Base-by-base conservation (phyloP, 2,888 invertebrate species). In the Mythimna ferrago region DNA sequence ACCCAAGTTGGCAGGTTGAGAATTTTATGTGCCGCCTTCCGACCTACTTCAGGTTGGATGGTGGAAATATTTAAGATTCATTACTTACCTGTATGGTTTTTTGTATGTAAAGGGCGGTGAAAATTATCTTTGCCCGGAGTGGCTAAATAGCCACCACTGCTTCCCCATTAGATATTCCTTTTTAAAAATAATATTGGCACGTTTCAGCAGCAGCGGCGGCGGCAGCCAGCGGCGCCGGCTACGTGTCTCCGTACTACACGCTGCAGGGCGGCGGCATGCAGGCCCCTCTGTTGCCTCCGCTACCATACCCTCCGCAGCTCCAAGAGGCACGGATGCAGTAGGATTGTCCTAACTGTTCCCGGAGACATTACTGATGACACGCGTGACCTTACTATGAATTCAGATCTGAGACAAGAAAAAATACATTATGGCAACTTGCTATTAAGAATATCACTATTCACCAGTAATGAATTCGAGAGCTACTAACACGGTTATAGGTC, bases 301-400 rank as follows among this genome's bases (percentile, higher is more conserved):
- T 97, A 48, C 94, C 97, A 14, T 97, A 97, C 89, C 97, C 97
- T n/a, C 97, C 97, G 64, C 97, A 97, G 74, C 97, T 98, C 74
- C 98, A 98, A 93, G 98, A 98, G 93, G 98, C 98, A 63, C 96
- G 98, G 90, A 97, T 98, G 95, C 98, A 98, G 94, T 98, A 97
- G 93, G 86, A 80, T 72, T 65, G 73, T 79, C 69, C 56, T 68
- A 41, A 67, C 66, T 70, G 73, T 70, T 74, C 73, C 65, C 80
- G 78, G 67, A 72, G 35, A n/a, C 78, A 82, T 86, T 83, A 83
- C 83, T 83, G 77, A 72, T 75, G 79, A 74, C 66, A 76, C 66
- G 26, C 58, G 35, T 56, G 54, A 72, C 62, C 60, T 53, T 67
- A 70, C 35, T 78, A 68, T 66, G 67, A 73, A 74, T 69, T 57